Evolutionary conservation across 1,140 invertebrate genomes (phyloP).

Genomic region (Acyrthosiphon pisum): DNA sequence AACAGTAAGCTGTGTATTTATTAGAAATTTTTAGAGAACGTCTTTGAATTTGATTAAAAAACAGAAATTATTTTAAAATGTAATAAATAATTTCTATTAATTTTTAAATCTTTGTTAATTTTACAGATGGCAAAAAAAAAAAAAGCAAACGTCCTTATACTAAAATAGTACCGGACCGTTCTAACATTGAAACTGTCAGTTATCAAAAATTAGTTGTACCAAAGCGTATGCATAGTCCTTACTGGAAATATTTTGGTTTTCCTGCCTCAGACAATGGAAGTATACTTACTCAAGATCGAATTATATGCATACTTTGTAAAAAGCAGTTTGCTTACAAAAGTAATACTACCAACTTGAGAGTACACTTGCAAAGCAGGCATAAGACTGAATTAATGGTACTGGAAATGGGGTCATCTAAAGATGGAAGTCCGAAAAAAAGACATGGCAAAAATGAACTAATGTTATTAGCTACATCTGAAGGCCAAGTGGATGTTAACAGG

Average conservation of each 20-base stretch:
- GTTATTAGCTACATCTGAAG: constrained; percentile 48
- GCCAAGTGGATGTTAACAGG: constrained; percentile 47
- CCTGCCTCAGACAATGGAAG: constrained; percentile 70
- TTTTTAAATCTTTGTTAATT: neutral
- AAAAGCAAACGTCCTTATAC: constrained; percentile 41
- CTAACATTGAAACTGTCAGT: constrained; percentile 22
- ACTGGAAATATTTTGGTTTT: constrained; percentile 74
- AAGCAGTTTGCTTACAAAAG: constrained; percentile 71
- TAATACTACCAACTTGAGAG: constrained; percentile 71
- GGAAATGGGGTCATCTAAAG: constrained; percentile 61
- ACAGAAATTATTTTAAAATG: neutral
- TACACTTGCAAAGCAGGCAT: constrained; percentile 72
- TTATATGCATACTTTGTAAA: constrained; percentile 71
- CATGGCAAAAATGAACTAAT: constrained; percentile 47
- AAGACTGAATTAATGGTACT: constrained; percentile 65
- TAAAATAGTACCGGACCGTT: constrained; percentile 28
- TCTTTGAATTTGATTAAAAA: neutral
- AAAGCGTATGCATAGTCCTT: constrained; percentile 70
- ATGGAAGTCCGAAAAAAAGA: constrained; percentile 35
- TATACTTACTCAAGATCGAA: constrained; percentile 71
- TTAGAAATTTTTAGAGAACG: neutral
- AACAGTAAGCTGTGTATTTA: neutral
- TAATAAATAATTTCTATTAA: neutral
- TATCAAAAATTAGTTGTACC: constrained; percentile 68
- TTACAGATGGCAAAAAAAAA: constrained; percentile 35